Percentiles rank a stretch among this genome's conserved stretches.
These are phyloP conservation scores for Rhodinocichla rosea DNA, from an alignment of 2,113 vertebrate species.

Conservation along the genomic window DNA sequence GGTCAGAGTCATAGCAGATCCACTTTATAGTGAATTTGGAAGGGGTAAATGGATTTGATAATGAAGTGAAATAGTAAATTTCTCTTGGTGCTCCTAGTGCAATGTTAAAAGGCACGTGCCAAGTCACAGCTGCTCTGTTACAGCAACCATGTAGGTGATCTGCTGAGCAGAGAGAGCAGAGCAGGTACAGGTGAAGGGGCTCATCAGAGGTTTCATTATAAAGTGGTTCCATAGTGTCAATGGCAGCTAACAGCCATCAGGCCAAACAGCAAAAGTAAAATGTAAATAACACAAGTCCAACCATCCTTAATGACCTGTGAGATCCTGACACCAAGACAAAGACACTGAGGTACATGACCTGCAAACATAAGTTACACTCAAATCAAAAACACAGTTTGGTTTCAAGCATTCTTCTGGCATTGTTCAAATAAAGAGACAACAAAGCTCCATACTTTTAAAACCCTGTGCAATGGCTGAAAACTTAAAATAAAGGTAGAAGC, in stretches of 20 bases:
- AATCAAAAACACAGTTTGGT: background rate
- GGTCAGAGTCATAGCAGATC: constrained; percentile 29
- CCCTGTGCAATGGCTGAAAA: background rate
- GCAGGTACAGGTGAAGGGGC: background rate
- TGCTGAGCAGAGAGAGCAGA: background rate
- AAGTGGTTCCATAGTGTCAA: constrained; percentile 29
- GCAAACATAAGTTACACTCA: background rate
- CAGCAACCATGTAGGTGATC: background rate
- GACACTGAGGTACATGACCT: background rate
- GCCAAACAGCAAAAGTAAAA: constrained; percentile 56
- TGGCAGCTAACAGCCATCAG: constrained; percentile 22
- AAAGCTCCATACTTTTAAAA: background rate
- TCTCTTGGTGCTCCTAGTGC: background rate
- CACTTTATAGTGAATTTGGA: constrained; percentile 55
- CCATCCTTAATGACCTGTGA: background rate
- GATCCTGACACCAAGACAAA: background rate
- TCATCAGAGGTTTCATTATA: constrained; percentile 41
- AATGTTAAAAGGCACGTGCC: background rate
- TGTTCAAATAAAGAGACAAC: background rate
- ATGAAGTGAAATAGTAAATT: background rate
- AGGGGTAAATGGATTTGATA: background rate
- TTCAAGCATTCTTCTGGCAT: background rate
- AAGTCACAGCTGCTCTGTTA: background rate
- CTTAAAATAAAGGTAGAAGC: background rate
- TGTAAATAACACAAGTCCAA: background rate